Evolutionary conservation across 2,888 invertebrate genomes (phyloP), one percentile per base, ranked within the genome.

Genomic region (Lycia hirtaria): DNA sequence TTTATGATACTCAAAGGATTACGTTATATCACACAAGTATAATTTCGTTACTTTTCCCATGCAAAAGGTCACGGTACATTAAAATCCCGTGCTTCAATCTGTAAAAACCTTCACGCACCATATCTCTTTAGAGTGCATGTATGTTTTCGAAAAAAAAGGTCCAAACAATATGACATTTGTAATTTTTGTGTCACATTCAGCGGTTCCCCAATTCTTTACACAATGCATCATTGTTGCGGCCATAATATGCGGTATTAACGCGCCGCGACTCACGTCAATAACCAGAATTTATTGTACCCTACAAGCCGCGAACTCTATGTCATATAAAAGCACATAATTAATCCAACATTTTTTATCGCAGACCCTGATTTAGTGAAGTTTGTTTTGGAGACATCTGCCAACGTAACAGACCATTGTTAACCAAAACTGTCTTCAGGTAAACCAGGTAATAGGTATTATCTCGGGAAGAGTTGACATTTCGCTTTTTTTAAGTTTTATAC

Each of bases 341-440:
- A 81, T 83, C 76, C 80, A 64, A 73, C 67, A 70, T 82, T 87
- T 88, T 88, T 87, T 87, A 79, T 77, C 70, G 76, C 67, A 68
- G 57, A 69, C 72, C 74, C 82, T 86, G 87, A 85, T 87, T 88
- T 84, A 86, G 82, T 83, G 75, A 85, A 89, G 88, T 89, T 90
- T 90, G 83, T 90, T 89, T 88, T 87, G 75, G 80, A 76, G 89
- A 88, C 92, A 91, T 90, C 91, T 91, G 92, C 87, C 83, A 81
- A 55, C 55, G 56, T 43, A 72, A 78, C 69, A 66, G 64, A 62
- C 82, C 69, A 84, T 90, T 90, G 89, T 89, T 79, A 75, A 67
- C 68, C 72, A 68, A 69, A 75, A 72, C 78, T 80, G 79, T 83
- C 84, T 80, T 83, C 89, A 89, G 88, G 89, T 88, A 89, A 81